Evolutionary conservation across 2,797 vertebrate species (phyloP).

Genomic region (Onychomys leucogaster): DNA sequence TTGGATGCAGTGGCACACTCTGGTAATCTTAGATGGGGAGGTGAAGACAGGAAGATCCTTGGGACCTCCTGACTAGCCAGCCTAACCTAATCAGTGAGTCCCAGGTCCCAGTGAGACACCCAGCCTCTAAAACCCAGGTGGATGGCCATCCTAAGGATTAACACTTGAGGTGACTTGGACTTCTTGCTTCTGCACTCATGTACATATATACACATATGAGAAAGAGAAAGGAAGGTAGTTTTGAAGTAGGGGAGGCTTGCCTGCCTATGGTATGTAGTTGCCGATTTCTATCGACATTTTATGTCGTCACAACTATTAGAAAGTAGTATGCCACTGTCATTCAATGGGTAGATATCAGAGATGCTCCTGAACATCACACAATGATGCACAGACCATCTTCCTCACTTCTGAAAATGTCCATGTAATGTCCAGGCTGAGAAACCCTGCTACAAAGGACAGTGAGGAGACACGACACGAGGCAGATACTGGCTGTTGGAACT

Average conservation of each 20-base stretch:
- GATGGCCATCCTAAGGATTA: background rate
- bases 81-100: background rate
- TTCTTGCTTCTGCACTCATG: background rate
- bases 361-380: conserved; percentile 27
- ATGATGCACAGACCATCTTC: background rate
- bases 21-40: background rate
- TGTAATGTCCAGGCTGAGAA: conserved; percentile 57
- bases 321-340: conserved; percentile 11
- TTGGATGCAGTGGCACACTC: background rate
- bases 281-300: conserved; percentile 59
- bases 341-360: conserved; percentile 10
- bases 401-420: background rate
- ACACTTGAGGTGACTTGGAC: background rate
- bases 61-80: background rate
- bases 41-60: background rate
- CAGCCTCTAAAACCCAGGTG: background rate
- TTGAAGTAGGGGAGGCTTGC: conserved; percentile 26
- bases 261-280: background rate
- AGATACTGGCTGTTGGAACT: conserved; percentile 22
- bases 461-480: background rate
- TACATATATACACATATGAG: background rate
- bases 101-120: background rate
- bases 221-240: background rate
- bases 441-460: background rate
- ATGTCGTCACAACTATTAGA: conserved; percentile 31